These are phyloP conservation scores for Ophioninae sp. DNA, from an alignment of 2,888 invertebrate genomes.

Conservation along the genomic window DNA sequence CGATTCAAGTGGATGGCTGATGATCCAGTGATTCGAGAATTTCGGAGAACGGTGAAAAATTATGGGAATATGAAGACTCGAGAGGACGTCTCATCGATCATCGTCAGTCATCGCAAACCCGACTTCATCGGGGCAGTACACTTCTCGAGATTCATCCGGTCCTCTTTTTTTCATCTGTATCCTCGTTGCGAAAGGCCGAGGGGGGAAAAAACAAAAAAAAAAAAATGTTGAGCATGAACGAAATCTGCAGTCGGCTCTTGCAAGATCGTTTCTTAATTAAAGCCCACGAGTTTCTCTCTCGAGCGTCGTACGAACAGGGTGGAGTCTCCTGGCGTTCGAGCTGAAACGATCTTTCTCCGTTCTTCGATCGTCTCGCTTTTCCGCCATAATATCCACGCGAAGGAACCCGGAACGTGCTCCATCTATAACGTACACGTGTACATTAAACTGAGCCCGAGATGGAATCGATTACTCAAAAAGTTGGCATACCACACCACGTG, in stretches of 20 bases:
- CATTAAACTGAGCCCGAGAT: conserved; percentile 56
- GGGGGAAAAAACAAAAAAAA: too few species aligned
- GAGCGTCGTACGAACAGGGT: conserved; percentile 62
- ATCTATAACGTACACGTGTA: conserved; percentile 41
- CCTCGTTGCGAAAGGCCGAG: conserved; percentile 28
- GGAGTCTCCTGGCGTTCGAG: conserved; percentile 54
- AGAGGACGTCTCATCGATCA: conserved; percentile 74
- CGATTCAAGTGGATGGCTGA: too few species aligned
- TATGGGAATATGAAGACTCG: conserved; percentile 53
- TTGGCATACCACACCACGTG: conserved; percentile 45
- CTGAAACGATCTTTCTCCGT: conserved; percentile 55
- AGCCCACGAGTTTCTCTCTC: conserved; percentile 61
- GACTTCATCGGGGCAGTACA: conserved; percentile 65
- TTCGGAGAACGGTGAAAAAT: conserved; percentile 25
- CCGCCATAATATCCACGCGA: conserved; percentile 58
- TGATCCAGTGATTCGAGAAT: not conserved
- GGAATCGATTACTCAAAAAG: conserved; percentile 66
- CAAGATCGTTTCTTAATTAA: conserved; percentile 75
- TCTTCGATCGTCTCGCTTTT: conserved; percentile 51
- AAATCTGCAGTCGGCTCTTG: conserved; percentile 64
- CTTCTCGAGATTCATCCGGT: conserved; percentile 63
- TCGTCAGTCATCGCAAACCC: conserved; percentile 72
- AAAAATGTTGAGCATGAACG: conserved; percentile 44
- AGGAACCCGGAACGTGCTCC: conserved; percentile 48
- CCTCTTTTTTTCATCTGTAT: conserved; percentile 42